phyloP scores from a whole-genome alignment of 2,113 vertebrate species.

The Notarius quadriscutis region DNA sequence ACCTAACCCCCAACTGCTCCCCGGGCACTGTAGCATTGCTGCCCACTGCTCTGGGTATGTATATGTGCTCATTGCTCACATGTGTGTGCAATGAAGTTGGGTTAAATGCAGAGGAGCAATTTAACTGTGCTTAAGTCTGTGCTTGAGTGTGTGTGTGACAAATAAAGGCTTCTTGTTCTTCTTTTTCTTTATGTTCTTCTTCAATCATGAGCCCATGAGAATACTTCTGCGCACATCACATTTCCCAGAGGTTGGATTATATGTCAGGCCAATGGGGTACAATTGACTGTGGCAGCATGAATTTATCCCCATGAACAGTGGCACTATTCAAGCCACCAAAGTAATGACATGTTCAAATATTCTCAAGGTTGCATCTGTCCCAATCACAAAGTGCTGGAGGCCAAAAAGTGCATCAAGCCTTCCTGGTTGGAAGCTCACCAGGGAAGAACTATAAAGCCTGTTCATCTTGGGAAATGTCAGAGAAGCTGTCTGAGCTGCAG shows the following conservation, averaged over 20 bases:
- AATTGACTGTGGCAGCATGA: not conserved
- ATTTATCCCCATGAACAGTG: not conserved
- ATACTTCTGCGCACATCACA: not conserved
- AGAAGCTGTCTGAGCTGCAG: not conserved
- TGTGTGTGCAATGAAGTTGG: too few relatives aligned
- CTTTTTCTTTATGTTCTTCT: too few relatives aligned
- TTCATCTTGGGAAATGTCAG: not conserved
- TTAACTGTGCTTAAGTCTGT: too few relatives aligned
- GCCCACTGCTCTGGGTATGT: too few relatives aligned
- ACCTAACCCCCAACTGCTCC: too few relatives aligned
- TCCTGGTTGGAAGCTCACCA: not conserved
- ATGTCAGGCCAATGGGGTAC: not conserved
- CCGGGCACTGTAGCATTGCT: too few relatives aligned
- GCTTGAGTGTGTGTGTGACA: too few relatives aligned
- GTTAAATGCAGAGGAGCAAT: too few relatives aligned
- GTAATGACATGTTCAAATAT: constrained; percentile 12
- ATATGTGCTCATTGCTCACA: too few relatives aligned
- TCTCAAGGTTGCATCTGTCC: not conserved
- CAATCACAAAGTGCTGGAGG: constrained; percentile 1
- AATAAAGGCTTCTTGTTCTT: too few relatives aligned
- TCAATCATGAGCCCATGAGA: not conserved
- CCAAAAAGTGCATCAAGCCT: not conserved
- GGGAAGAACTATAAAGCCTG: not conserved
- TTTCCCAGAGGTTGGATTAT: not conserved
- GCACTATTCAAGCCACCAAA: not conserved